A percentile compares a stretch with the other conserved stretches of the same genome.
Evolutionary conservation across 2,113 vertebrate species (phyloP).

Genomic region (Burhinus oedicnemus): DNA sequence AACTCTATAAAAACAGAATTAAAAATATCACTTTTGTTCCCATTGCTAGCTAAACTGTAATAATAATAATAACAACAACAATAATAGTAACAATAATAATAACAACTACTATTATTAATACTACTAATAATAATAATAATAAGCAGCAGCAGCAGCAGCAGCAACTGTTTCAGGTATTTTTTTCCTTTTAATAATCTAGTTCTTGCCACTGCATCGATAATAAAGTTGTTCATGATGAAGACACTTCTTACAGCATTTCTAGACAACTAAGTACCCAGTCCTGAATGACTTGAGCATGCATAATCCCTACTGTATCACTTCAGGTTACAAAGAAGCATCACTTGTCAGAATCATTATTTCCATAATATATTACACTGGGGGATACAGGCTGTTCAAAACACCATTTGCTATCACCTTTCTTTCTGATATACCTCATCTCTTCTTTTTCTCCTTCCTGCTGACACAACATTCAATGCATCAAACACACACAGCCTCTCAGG

Average conservation of each 20-base stretch:
- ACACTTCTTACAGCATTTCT: background rate
- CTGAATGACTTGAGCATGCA: background rate
- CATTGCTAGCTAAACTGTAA: background rate
- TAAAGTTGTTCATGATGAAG: background rate
- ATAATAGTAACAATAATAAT: background rate
- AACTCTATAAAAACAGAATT: background rate
- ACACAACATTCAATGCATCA: slow-evolving; percentile 60
- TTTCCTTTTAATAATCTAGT: background rate
- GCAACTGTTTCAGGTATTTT: background rate
- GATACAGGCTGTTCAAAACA: slow-evolving; percentile 19
- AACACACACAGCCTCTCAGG: slow-evolving; percentile 31
- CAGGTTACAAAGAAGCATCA: slow-evolving; percentile 11
- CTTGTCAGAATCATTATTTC: slow-evolving; percentile 56
- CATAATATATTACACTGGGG: slow-evolving; percentile 46
- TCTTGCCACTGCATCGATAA: background rate
- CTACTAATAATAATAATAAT: too few species aligned
- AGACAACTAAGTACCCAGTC: background rate
- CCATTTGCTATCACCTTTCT: slow-evolving; percentile 25
- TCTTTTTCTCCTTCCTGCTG: slow-evolving; percentile 27
- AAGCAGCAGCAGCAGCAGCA: too few species aligned
- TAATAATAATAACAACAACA: background rate
- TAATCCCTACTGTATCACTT: slow-evolving; percentile 38
- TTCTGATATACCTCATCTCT: slow-evolving; percentile 29
- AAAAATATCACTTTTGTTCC: background rate
- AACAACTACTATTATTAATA: too few species aligned